Evolutionary conservation across 2,888 invertebrate species (phyloP).

Genomic region (Erebia ligea): DNA sequence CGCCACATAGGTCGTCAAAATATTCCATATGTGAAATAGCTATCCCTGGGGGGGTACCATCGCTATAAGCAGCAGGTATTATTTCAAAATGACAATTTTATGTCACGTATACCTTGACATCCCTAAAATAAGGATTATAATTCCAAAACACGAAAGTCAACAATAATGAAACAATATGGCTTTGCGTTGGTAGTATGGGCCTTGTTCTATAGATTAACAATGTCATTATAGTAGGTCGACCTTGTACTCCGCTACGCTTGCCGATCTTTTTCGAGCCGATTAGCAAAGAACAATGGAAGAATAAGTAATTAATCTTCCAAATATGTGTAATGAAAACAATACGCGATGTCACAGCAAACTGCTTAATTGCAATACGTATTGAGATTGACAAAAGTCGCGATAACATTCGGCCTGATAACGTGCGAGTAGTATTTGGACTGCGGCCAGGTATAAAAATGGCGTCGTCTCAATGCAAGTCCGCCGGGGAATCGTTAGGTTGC

Average conservation of each 20-base stretch:
- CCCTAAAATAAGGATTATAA: too few relatives aligned
- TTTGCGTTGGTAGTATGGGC: too few relatives aligned
- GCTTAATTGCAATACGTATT: constrained; percentile 40
- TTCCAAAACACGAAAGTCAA: too few relatives aligned
- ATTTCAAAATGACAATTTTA: too few relatives aligned
- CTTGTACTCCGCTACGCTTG: neutral
- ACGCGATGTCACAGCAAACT: neutral
- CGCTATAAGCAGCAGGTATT: too few relatives aligned
- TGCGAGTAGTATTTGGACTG: constrained; percentile 74
- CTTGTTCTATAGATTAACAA: neutral
- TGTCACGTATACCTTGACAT: too few relatives aligned
- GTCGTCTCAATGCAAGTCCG: constrained; percentile 65
- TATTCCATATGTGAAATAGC: too few relatives aligned
- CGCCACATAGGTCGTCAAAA: too few relatives aligned
- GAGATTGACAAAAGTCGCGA: constrained; percentile 39
- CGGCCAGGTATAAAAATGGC: constrained; percentile 80
- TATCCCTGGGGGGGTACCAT: too few relatives aligned
- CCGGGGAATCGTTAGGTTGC: constrained; percentile 54
- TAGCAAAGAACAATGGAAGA: neutral
- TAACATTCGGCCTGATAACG: constrained; percentile 59
- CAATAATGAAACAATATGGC: too few relatives aligned
- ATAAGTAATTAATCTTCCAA: neutral
- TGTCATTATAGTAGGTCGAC: neutral
- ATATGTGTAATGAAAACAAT: neutral
- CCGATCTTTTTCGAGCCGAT: neutral